Conservation (phyloP, 2,113 vertebrate genomes). For the Thomomys bottae region DNA sequence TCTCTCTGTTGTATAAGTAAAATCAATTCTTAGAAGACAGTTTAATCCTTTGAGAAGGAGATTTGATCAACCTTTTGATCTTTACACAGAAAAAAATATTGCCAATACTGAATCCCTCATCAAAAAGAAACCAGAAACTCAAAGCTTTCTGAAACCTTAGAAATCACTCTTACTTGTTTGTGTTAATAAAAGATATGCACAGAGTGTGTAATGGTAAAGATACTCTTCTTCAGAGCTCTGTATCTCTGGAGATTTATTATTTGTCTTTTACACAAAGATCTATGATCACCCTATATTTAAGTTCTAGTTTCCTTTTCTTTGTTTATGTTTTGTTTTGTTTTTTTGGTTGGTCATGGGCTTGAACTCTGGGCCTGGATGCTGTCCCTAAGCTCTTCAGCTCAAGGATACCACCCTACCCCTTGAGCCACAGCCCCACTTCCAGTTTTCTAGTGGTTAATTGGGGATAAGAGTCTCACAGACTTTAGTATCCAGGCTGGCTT, state of each 20-base stretch:
- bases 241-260: background rate
- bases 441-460: too few relatives aligned
- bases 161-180: conserved; percentile 42
- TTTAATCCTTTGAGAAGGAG: conserved; percentile 42
- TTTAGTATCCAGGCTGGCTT: too few relatives aligned
- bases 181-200: background rate
- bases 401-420: too few relatives aligned
- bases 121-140: conserved; percentile 37
- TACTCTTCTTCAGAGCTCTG: background rate
- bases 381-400: too few relatives aligned
- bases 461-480: too few relatives aligned
- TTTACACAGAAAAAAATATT: conserved; percentile 42
- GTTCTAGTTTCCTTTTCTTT: too few relatives aligned
- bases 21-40: conserved; percentile 59
- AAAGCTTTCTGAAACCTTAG: conserved; percentile 24
- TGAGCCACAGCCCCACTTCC: too few relatives aligned
- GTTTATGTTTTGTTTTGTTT: too few relatives aligned
- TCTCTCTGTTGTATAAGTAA: conserved; percentile 32
- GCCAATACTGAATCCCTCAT: conserved; percentile 55
- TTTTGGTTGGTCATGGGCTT: too few relatives aligned
- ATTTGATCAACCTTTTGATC: conserved; percentile 55
- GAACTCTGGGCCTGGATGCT: too few relatives aligned
- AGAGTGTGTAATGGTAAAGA: background rate
- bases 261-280: background rate
- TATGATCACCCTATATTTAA: background rate